Evolutionary conservation across 2,888 invertebrate species (phyloP).

Genomic region (Eilema griseolum): DNA sequence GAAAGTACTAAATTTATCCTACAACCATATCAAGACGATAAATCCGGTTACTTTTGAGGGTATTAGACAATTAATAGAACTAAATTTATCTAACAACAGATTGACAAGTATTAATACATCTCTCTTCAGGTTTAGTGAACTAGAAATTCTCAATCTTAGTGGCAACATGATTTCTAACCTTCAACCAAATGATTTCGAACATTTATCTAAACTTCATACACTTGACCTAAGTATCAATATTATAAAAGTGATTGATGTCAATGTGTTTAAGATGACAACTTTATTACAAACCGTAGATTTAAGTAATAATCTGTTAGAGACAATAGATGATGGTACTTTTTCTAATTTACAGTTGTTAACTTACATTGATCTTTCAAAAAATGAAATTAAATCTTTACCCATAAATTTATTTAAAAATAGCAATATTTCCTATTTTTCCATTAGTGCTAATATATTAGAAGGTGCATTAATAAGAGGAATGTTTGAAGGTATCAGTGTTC

Average conservation of each 20-base stretch:
- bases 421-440: constrained; percentile 56
- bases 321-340: constrained; percentile 57
- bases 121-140: constrained; percentile 63
- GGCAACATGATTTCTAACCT: constrained; percentile 60
- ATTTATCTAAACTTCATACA: constrained; percentile 54
- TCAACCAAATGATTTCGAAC: constrained; percentile 58
- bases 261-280: constrained; percentile 54
- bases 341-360: constrained; percentile 44
- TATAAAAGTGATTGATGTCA: constrained; percentile 55
- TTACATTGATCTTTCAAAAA: constrained; percentile 62
- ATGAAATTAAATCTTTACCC: constrained; percentile 63
- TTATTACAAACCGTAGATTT: constrained; percentile 57
- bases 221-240: constrained; percentile 64
- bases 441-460: constrained; percentile 63
- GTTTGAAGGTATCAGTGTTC: constrained; percentile 66
- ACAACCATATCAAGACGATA: constrained; percentile 63
- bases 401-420: constrained; percentile 65
- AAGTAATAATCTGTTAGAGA: constrained; percentile 58
- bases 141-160: constrained; percentile 62
- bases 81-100: constrained; percentile 67
- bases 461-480: constrained; percentile 63
- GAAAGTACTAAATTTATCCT: constrained; percentile 64
- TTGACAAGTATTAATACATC: constrained; percentile 63
- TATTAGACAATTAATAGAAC: constrained; percentile 53
- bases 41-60: constrained; percentile 66